Percentiles rank a stretch among this genome's conserved stretches.
Evolutionary conservation across 2,888 invertebrate genomes (phyloP).

Genomic region (Lycia hirtaria): DNA sequence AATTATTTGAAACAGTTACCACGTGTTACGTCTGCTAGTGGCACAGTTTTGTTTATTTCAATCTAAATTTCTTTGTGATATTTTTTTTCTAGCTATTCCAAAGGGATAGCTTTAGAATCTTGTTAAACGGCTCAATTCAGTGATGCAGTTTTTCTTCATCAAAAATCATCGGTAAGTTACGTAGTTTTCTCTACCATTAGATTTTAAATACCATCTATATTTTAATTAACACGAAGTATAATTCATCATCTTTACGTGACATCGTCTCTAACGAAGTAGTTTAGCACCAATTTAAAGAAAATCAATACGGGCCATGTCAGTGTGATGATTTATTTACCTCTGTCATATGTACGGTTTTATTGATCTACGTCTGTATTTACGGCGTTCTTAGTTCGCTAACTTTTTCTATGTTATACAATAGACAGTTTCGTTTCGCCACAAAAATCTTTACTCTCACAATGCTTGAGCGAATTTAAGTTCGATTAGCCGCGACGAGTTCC

Average conservation of each 20-base stretch:
- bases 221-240: conserved; percentile 7
- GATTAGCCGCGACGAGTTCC: not conserved
- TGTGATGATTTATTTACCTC: conserved; percentile 50
- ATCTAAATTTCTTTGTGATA: not conserved
- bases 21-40: not conserved
- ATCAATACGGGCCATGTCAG: conserved; percentile 39
- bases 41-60: not conserved
- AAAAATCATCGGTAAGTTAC: conserved; percentile 49
- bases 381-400: conserved; percentile 21
- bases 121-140: conserved; percentile 1
- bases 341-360: conserved; percentile 40
- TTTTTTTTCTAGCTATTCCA: not conserved
- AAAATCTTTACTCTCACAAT: conserved; percentile 8
- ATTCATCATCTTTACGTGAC: conserved; percentile 14
- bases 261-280: not conserved
- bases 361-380: conserved; percentile 40
- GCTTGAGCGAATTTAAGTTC: not conserved
- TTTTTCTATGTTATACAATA: conserved; percentile 43
- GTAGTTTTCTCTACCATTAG: conserved; percentile 43
- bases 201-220: not conserved
- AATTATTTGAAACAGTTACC: not conserved
- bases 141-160: conserved; percentile 34
- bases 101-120: not conserved
- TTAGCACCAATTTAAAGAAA: conserved; percentile 23
- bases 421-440: conserved; percentile 15